phyloP scores from a whole-genome alignment of 2,888 invertebrate genomes.

The Labia minor region DNA sequence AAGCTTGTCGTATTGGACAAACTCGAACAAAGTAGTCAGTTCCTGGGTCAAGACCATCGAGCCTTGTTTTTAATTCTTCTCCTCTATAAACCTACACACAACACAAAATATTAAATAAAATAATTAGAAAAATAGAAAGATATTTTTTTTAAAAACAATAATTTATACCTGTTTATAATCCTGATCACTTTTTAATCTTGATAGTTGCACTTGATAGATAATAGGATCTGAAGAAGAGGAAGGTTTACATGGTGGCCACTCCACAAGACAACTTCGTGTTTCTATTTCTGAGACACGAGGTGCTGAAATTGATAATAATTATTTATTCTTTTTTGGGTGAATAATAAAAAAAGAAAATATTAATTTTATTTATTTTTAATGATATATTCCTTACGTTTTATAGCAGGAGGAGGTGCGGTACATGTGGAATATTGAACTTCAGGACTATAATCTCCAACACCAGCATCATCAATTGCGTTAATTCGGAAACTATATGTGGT shows the following conservation, averaged over 20 bases:
- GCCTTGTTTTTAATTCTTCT: conserved; percentile 47
- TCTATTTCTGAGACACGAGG: conserved; percentile 50
- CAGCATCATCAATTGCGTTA: conserved; percentile 74
- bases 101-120: conserved; percentile 8
- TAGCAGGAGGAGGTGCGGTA: conserved; percentile 68
- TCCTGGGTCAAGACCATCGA: conserved; percentile 60
- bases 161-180: conserved; percentile 48
- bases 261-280: conserved; percentile 47
- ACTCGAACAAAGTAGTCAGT: conserved; percentile 68
- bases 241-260: conserved; percentile 52
- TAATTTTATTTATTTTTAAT: background rate
- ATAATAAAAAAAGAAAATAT: too few relatives aligned
- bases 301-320: conserved; percentile 33
- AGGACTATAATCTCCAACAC: conserved; percentile 66
- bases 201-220: conserved; percentile 63
- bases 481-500: conserved; percentile 76
- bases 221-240: conserved; percentile 50
- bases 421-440: conserved; percentile 59
- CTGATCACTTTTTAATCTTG: conserved; percentile 44
- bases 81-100: conserved; percentile 54
- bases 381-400: conserved; percentile 44
- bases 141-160: background rate
- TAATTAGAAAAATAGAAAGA: too few relatives aligned
- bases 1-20: conserved; percentile 57
- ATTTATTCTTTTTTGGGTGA: background rate